Evolutionary conservation across 1,140 invertebrate genomes (phyloP), one percentile per base, ranked within the genome.

Genomic region (Eriocheir sinensis): DNA sequence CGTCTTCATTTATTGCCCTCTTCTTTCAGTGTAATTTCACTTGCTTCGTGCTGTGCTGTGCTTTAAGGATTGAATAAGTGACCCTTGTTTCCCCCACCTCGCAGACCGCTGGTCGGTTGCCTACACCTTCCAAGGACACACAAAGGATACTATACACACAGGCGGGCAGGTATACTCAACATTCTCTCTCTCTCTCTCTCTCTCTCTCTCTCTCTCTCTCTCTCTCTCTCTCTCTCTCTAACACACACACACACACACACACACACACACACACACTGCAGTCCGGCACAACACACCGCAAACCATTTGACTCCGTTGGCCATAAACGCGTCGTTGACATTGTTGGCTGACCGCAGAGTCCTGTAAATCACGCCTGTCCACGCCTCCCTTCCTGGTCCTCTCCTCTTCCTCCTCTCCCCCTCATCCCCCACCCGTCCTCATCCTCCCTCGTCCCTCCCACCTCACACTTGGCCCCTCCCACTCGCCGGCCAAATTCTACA

Each of bases 261-360:
- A 41, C 88, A 53, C 21, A 3, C 30, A 3, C 81, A 85, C 81
- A 30, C 8, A 30, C 34, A 36, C 81, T n/a, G n/a, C n/a, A n/a
- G n/a, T n/a, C n/a, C n/a, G n/a, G n/a, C n/a, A n/a, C n/a, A n/a
- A 41, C 88, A 53, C 44, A 34, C 88, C 88, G 88, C 88, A 89
- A 89, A 60, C 88, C 88, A 89, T 53, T 89, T 89, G 41, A 89
- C 32, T 89, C 44, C 38, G 41, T 30, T 53, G 34, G 88, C 88
- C 88, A 53, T 89, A 89, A 89, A 89, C 88, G 30, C 41, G 6
- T 53, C 88, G 41, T 90, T 90, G 89, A 60, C 90, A 81, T 40
- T 48, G 79, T n/a, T 92, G 90, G 90, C 40, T 92, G 90, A 92
- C 90, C 90, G 90, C 90, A 92, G 36, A 92, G 79, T 72, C 32